phyloP scores from a whole-genome alignment of 2,797 vertebrate genomes.

The Hydrocynus forskahlii region DNA sequence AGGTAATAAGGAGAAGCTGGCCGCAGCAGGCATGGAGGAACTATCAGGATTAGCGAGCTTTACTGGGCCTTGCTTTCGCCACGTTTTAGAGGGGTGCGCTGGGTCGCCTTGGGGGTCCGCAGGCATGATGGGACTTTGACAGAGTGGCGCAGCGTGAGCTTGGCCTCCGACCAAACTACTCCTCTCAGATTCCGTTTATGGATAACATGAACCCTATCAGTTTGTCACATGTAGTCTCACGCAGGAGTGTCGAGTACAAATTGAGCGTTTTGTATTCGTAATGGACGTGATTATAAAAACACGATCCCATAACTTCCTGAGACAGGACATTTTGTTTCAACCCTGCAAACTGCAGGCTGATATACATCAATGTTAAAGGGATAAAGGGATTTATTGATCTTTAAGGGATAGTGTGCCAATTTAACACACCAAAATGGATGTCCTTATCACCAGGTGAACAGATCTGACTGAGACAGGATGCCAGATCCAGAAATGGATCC shows the following conservation, averaged over 20 bases:
- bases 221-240: slow-evolving; percentile 20
- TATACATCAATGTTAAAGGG: neutral
- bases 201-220: slow-evolving; percentile 23
- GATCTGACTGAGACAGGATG: no score
- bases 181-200: slow-evolving; percentile 29
- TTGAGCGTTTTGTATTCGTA: neutral
- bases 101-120: slow-evolving; percentile 22
- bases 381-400: no score
- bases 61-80: slow-evolving; percentile 54
- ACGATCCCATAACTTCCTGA: neutral
- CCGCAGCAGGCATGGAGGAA: slow-evolving; percentile 69
- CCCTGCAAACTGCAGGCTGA: neutral
- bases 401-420: no score
- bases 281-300: neutral
- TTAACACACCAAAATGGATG: no score
- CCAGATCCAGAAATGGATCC: no score
- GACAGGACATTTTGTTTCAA: neutral
- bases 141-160: neutral
- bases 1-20: slow-evolving; percentile 74
- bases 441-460: no score
- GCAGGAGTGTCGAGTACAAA: slow-evolving; percentile 6
- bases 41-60: slow-evolving; percentile 73
- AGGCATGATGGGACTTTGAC: slow-evolving; percentile 28
- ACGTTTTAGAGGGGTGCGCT: slow-evolving; percentile 24
- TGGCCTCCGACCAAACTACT: neutral